These are phyloP conservation scores for Trachops cirrhosus DNA, from an alignment of 2,797 vertebrate species.

Conservation along the genomic window DNA sequence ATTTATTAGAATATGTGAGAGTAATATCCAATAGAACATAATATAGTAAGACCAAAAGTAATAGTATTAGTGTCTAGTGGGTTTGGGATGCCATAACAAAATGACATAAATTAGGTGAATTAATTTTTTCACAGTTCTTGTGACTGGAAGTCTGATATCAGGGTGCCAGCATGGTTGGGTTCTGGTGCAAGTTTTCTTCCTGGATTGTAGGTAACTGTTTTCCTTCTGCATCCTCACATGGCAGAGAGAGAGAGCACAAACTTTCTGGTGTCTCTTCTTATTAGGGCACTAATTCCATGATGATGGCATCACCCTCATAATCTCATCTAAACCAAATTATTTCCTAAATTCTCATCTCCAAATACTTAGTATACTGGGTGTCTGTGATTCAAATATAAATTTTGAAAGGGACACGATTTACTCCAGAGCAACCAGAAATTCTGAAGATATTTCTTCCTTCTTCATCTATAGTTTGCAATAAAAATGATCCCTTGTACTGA, in stretches of 20 bases:
- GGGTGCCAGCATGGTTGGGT: neutral
- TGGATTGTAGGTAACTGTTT: neutral
- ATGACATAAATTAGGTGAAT: neutral
- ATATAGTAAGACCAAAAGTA: neutral
- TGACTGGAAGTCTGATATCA: neutral
- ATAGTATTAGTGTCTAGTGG: neutral
- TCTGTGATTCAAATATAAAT: neutral
- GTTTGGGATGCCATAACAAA: neutral
- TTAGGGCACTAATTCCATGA: neutral
- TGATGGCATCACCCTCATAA: neutral
- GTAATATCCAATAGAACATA: neutral
- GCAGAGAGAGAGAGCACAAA: neutral
- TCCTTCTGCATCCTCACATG: neutral
- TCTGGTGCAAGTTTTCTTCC: neutral
- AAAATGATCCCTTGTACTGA: neutral
- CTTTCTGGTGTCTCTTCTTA: neutral
- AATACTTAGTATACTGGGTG: neutral
- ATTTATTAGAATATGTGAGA: neutral
- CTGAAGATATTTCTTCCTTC: neutral
- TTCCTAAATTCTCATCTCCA: neutral
- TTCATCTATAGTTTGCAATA: neutral
- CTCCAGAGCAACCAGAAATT: neutral
- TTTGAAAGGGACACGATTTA: neutral
- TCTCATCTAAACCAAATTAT: neutral
- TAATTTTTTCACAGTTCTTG: neutral